Evolutionary conservation across 2,113 vertebrate genomes (phyloP).

Genomic region (Phyllostomus hastatus): DNA sequence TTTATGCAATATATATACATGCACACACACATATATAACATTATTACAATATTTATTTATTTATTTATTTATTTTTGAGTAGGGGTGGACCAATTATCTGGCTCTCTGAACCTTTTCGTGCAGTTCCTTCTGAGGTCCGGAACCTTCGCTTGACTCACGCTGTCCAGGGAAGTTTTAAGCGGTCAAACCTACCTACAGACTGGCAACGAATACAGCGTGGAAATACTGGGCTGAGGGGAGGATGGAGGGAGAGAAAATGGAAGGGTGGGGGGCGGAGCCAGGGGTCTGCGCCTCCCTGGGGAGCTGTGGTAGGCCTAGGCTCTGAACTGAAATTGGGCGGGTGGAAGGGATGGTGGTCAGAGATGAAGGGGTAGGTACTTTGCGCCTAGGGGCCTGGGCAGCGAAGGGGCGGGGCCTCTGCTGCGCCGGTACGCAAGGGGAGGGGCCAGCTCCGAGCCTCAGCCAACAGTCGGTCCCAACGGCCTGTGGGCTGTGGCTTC

Average conservation of each 20-base stretch:
- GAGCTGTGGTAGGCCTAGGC: no score
- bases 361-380: rapidly evolving
- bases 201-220: not conserved
- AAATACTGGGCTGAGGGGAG: no score
- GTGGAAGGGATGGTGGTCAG: rapidly evolving
- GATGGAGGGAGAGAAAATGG: not conserved
- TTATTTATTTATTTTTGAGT: not conserved
- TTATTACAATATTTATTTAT: not conserved
- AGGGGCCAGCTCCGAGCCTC: not conserved
- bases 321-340: not conserved
- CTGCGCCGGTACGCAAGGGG: rapidly evolving
- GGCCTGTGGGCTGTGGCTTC: rapidly evolving
- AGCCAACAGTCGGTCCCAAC: rapidly evolving
- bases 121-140: not conserved
- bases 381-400: rapidly evolving
- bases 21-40: not conserved
- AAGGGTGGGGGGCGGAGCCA: no score
- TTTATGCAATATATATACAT: not conserved
- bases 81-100: not conserved
- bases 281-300: not conserved
- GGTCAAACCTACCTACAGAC: not conserved
- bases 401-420: not conserved
- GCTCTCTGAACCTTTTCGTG: not conserved
- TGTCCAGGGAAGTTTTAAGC: conserved; percentile 48
- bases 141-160: conserved; percentile 29